Percentiles rank a stretch among this genome's conserved stretches.
Evolutionary conservation across 1,140 invertebrate genomes (phyloP).

Genomic region (Drosophila guanche): DNA sequence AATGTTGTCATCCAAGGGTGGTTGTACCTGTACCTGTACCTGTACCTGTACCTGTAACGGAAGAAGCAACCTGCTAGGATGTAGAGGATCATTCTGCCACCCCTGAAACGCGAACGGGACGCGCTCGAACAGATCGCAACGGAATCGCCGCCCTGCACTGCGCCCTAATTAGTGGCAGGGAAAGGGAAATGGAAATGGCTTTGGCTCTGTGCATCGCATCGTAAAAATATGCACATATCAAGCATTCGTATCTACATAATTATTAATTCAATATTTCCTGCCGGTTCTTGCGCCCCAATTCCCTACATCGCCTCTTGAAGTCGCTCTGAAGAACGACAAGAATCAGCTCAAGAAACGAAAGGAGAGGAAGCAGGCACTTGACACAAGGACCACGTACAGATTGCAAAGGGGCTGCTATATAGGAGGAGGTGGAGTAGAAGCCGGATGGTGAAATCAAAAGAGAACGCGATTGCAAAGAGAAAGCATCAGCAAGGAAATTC

Average conservation of each 20-base stretch:
- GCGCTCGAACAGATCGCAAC: conserved; percentile 59
- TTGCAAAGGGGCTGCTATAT: conserved; percentile 7
- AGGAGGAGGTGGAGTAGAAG: conserved; percentile 15
- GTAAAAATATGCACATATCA: conserved; percentile 51
- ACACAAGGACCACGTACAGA: conserved; percentile 53
- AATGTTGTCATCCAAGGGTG: conserved; percentile 61
- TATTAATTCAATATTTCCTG: conserved; percentile 78
- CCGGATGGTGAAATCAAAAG: conserved; percentile 71
- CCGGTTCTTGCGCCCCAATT: conserved; percentile 23
- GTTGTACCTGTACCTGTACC: neutral
- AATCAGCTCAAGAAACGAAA: neutral
- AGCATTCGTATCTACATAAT: conserved; percentile 61
- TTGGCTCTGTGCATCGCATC: conserved; percentile 31
- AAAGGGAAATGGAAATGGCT: conserved; percentile 19
- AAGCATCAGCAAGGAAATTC: conserved; percentile 66
- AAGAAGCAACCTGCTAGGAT: conserved; percentile 32
- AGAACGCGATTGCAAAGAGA: conserved; percentile 62
- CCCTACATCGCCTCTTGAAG: conserved; percentile 19
- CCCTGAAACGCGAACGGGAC: conserved; percentile 26
- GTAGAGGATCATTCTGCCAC: neutral
- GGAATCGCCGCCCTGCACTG: conserved; percentile 38
- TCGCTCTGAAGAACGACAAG: neutral
- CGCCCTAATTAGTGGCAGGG: conserved; percentile 57
- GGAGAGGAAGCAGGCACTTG: conserved; percentile 66
- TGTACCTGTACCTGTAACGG: neutral